These are phyloP conservation scores for Drosophila prostipennis DNA, from an alignment of 2,888 invertebrate genomes.

Conservation along the genomic window DNA sequence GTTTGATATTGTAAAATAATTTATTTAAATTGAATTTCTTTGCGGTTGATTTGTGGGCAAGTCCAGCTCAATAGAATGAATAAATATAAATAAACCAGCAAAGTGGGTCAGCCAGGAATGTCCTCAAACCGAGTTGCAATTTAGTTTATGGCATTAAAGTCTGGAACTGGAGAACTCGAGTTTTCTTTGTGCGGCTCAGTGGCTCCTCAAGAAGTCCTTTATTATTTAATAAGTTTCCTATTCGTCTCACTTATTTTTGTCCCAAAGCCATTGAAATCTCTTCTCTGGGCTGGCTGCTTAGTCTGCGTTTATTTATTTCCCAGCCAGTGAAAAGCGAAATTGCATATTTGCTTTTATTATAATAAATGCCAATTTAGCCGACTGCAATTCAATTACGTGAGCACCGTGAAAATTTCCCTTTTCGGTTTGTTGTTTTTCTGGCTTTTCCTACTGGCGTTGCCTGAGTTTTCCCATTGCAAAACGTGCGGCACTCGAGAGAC, in stretches of 20 bases:
- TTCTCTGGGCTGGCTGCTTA: background rate
- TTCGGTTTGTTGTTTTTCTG: slow-evolving; percentile 48
- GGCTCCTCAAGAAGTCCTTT: slow-evolving; percentile 12
- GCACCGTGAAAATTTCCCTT: slow-evolving; percentile 74
- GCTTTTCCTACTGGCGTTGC: slow-evolving; percentile 31
- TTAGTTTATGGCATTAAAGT: slow-evolving; percentile 19
- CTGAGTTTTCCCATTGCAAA: slow-evolving; percentile 46
- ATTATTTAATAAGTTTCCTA: slow-evolving; percentile 45
- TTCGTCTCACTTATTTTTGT: slow-evolving; percentile 29
- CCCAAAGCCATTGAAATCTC: slow-evolving; percentile 8
- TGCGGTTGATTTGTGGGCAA: slow-evolving; percentile 47
- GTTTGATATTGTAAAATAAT: slow-evolving; percentile 51
- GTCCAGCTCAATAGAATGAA: slow-evolving; percentile 8
- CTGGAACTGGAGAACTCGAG: slow-evolving; percentile 19
- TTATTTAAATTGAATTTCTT: slow-evolving; percentile 55
- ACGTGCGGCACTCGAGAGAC: slow-evolving; percentile 59
- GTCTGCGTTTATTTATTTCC: slow-evolving; percentile 35
- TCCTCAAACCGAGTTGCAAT: slow-evolving; percentile 3
- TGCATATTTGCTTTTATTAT: slow-evolving; percentile 80
- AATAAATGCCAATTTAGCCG: slow-evolving; percentile 77
- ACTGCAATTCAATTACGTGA: slow-evolving; percentile 78
- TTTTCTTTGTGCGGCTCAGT: background rate
- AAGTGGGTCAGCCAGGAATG: slow-evolving; percentile 15
- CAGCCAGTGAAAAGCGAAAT: slow-evolving; percentile 67
- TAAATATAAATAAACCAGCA: slow-evolving; percentile 22